Base-by-base conservation (phyloP, 53 echinoderm and acorn worm species). In the Holothuria scabra region DNA sequence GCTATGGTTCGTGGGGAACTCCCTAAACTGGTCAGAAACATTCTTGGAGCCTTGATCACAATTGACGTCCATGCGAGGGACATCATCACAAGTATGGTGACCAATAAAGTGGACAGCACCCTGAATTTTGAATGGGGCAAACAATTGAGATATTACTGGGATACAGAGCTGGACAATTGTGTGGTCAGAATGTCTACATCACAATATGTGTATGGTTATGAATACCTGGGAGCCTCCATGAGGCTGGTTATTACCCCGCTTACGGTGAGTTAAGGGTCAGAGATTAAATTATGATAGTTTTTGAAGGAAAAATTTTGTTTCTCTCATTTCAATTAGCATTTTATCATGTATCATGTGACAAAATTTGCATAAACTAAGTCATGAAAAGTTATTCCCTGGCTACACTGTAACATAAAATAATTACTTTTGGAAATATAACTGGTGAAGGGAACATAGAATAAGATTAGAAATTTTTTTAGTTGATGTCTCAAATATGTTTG, bases 151-250 rank as follows among this genome's bases (percentile, higher is more conserved):
- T 99, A 99, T 87, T 99, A 99, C 88, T 99, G 99, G 99, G 99
- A 99, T 84, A 79, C 88, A 31, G 94, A 99, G 79, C 60, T 99
- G 81, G 99, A 99, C 69, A 99, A 99, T 84, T 99, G 99, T 56
- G 94, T 99, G 48, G 94, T 94, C 57, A 84, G 94, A 48, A 99
- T 99, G 99, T 99, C 99, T 28, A 99, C 99, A 18, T 99, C 99
- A 9, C 92, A 91, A 80, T 99, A 99, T 67, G 93, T 99, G 60
- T 99, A 99, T 38, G 99, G 99, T 46, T 99, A 99, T 52, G 99
- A 99, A 87, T 97, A 99, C 61, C 87, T 97, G 60, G 99, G 99
- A 11, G 99, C 99, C 7, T 99, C 94, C 18, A 82, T 92, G 14
- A 88, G 99, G 49, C 92, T 99, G 25, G 99, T 99, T 84, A 99